These are phyloP conservation scores for Apodemia zela DNA, from an alignment of 2,888 invertebrate species.

Conservation along the genomic window DNA sequence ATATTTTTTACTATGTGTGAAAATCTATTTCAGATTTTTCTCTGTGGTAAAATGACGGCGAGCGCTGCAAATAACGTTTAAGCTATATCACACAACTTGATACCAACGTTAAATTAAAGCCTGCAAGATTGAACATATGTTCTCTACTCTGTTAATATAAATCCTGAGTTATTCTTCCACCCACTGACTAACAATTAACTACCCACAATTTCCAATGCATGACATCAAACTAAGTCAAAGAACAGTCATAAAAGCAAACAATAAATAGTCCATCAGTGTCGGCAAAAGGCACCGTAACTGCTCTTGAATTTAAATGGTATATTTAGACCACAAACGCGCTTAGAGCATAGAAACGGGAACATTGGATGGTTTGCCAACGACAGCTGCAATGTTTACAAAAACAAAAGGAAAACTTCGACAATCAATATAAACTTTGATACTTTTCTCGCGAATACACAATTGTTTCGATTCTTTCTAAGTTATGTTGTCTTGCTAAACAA, in stretches of 20 bases:
- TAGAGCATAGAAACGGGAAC: slow-evolving; percentile 72
- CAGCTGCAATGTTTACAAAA: slow-evolving; percentile 62
- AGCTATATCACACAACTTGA: too few relatives aligned
- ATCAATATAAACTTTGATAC: slow-evolving; percentile 56
- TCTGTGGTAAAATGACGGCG: too few relatives aligned
- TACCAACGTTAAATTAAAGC: too few relatives aligned
- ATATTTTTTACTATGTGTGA: too few relatives aligned
- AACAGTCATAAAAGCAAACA: slow-evolving; percentile 54
- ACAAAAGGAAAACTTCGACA: slow-evolving; percentile 55
- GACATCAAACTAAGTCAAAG: slow-evolving; percentile 46
- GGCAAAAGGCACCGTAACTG: slow-evolving; percentile 56
- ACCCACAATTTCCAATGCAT: not conserved
- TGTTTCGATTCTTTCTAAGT: slow-evolving; percentile 16
- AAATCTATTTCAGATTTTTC: too few relatives aligned
- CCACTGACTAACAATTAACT: not conserved
- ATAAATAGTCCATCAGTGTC: slow-evolving; percentile 61
- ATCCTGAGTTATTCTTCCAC: not conserved
- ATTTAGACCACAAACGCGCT: slow-evolving; percentile 67
- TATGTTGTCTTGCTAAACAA: slow-evolving; percentile 19
- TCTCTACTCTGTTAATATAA: not conserved
- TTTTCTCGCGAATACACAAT: slow-evolving; percentile 15
- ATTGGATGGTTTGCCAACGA: slow-evolving; percentile 66
- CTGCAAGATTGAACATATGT: not conserved
- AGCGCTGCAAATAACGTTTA: too few relatives aligned
- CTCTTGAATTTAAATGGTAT: slow-evolving; percentile 74